These are phyloP conservation scores for Hyla sarda DNA, from an alignment of 2,113 vertebrate species.

Conservation along the genomic window DNA sequence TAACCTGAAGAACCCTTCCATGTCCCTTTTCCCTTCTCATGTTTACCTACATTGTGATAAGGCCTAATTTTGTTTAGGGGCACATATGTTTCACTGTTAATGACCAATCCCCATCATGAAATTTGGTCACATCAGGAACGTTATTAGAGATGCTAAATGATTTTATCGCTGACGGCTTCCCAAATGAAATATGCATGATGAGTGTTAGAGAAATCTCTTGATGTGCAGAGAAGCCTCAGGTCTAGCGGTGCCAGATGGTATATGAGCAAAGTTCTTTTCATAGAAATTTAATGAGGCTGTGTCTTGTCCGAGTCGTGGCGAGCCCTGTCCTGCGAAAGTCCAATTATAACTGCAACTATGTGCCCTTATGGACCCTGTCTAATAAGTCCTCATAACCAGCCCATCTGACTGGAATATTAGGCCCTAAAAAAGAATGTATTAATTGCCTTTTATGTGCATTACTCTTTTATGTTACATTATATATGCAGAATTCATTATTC, in stretches of 20 bases:
- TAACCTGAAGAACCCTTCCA: constrained; percentile 16
- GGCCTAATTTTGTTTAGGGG: neutral
- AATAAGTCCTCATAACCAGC: constrained; percentile 14
- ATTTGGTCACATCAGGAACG: constrained; percentile 24
- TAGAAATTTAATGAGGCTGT: constrained; percentile 55
- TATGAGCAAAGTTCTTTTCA: constrained; percentile 47
- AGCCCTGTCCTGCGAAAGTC: neutral
- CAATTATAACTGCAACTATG: constrained; percentile 54
- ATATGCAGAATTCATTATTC: constrained; percentile 40
- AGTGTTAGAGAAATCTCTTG: constrained; percentile 51
- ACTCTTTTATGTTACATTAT: constrained; percentile 44
- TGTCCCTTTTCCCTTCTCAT: neutral
- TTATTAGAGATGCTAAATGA: constrained; percentile 39
- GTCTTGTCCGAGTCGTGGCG: constrained; percentile 37
- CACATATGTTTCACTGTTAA: constrained; percentile 9
- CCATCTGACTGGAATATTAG: constrained; percentile 30
- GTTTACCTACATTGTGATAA: neutral
- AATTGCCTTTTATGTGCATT: constrained; percentile 41
- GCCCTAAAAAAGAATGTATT: constrained; percentile 41
- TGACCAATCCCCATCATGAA: constrained; percentile 13
- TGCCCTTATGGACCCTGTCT: constrained; percentile 6
- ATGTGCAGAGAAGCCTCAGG: constrained; percentile 30
- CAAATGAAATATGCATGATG: constrained; percentile 56
- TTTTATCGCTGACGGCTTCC: constrained; percentile 38
- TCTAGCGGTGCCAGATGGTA: constrained; percentile 50